Evolutionary conservation across 2,113 vertebrate species (phyloP), one percentile per base, ranked within the genome.

Genomic region (Bagarius yarrelli): DNA sequence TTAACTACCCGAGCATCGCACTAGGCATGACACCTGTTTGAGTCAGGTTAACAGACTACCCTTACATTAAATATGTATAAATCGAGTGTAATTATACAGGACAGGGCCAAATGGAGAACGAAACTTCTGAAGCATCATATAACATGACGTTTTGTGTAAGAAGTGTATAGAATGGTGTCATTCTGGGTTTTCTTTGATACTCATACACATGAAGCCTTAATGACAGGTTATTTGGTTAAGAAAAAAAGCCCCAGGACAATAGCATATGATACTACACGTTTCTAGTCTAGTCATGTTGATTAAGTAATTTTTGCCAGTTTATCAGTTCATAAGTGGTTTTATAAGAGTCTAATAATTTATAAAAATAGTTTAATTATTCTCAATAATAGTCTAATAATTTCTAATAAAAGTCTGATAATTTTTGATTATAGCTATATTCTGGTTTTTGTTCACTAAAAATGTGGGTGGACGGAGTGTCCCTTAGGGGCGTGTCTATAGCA

Each of bases 21-120:
- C 72, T 67, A 70, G 63, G 57, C 56, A 13, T 75, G 79, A 70
- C 85, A 83, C 79, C 81, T 71, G 79, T 70, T n/a, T 78, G 55
- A 83, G 44, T 72, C 76, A 78, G 81, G 78, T 78, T 67, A 59
- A 71, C 44, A 80, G 84, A 78, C 72, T 56, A 40, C 4, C 73
- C 30, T 19, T 57, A 8, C 53, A 83, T 86, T 83, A 86, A 83
- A 78, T 75, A 86, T 86, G 79, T 67, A 85, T 61, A 32, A 34
- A 50, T 55, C 21, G 40, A n/a, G 56, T 85, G 73, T 81, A 79
- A 56, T 52, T 69, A 69, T 53, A 81, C 84, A 78, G 73, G 79
- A 13, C 36, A 53, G 76, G 84, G 76, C 71, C 81, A 83, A 85
- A 57, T 61, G 81, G 44, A 57, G 52, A 61, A 40, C 32, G 40